Percentiles rank a stretch among this genome's conserved stretches.
Evolutionary conservation across 1,140 invertebrate genomes (phyloP).

Genomic region (Philopotamus ludificatus): DNA sequence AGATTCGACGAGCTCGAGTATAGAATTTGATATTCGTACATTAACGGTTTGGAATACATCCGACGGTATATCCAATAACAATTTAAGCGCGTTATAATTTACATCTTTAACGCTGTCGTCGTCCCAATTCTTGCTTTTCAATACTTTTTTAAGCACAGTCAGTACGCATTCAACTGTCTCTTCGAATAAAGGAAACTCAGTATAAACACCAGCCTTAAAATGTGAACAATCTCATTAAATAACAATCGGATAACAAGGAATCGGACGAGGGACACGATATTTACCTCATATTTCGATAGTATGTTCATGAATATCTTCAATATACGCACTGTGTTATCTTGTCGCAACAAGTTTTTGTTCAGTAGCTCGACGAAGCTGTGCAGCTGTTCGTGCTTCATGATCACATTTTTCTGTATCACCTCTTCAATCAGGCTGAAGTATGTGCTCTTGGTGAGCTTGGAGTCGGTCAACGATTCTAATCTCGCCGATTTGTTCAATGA

Average conservation of each 20-base stretch:
- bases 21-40: not conserved
- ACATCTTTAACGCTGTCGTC: not conserved
- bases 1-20: not conserved
- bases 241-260: not conserved
- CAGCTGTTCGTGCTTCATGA: constrained; percentile 34
- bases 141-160: not conserved
- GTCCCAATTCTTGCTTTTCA: not conserved
- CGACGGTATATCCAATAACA: not conserved
- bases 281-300: constrained; percentile 46
- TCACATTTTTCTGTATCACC: constrained; percentile 41
- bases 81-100: too few species aligned
- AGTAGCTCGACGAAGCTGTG: constrained; percentile 45
- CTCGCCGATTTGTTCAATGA: too few species aligned
- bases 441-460: constrained; percentile 23
- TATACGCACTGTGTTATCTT: constrained; percentile 42
- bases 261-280: not conserved
- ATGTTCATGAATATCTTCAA: constrained; percentile 45
- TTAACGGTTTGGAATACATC: not conserved
- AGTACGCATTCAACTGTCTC: constrained; percentile 6
- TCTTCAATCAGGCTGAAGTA: constrained; percentile 43
- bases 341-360: constrained; percentile 42
- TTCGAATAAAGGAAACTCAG: constrained; percentile 12
- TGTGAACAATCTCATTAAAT: not conserved
- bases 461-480: too few species aligned
- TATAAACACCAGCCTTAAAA: constrained; percentile 2